These are phyloP conservation scores for Dryadula phaetusa DNA, from an alignment of 2,888 invertebrate species.

Conservation along the genomic window DNA sequence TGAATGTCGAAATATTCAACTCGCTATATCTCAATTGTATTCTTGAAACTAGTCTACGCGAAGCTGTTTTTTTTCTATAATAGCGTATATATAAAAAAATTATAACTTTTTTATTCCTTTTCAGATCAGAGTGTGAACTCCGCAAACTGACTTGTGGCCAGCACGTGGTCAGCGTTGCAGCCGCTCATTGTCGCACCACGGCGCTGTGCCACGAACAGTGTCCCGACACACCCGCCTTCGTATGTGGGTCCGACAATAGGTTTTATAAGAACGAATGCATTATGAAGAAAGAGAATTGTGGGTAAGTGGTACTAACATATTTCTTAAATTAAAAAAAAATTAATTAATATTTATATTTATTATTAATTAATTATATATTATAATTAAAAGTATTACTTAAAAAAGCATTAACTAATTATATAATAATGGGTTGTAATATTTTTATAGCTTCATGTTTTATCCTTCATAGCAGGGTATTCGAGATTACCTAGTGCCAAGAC, in stretches of 20 bases:
- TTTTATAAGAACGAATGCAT: slow-evolving; percentile 95
- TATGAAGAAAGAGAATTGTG: slow-evolving; percentile 96
- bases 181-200: slow-evolving; percentile 93
- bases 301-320: slow-evolving; percentile 79
- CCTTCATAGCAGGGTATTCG: too few species aligned
- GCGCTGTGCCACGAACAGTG: slow-evolving; percentile 91
- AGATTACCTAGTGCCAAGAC: too few species aligned
- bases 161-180: slow-evolving; percentile 92
- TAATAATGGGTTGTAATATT: too few species aligned
- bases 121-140: slow-evolving; percentile 92
- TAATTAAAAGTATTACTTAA: too few species aligned
- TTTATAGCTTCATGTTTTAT: too few species aligned
- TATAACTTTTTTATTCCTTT: background rate
- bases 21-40: too few species aligned
- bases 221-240: slow-evolving; percentile 89
- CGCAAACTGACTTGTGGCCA: slow-evolving; percentile 93
- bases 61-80: too few species aligned
- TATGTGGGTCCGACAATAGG: slow-evolving; percentile 95
- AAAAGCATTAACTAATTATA: too few species aligned
- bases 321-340: background rate
- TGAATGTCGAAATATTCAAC: too few species aligned
- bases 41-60: too few species aligned
- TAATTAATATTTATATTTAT: background rate
- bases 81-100: too few species aligned
- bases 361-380: too few species aligned